Evolutionary conservation across 2,888 invertebrate species (phyloP), one percentile per base, ranked within the genome.

Genomic region (Drosophila nigricruria): DNA sequence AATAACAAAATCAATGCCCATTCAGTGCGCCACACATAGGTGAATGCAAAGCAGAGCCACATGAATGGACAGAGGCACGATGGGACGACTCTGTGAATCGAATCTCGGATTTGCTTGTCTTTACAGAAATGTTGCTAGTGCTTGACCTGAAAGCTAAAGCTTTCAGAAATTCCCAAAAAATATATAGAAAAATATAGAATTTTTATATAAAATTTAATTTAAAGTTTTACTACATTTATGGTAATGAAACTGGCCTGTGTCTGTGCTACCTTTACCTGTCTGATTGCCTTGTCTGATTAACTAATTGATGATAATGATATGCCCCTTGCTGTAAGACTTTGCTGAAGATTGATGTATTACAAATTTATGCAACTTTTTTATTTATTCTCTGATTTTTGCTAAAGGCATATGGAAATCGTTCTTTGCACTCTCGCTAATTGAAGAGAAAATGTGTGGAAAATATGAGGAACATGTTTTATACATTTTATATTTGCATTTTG

Each of bases 1-100:
- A 75, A 75, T 75, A 60, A 75, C 42, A 32, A 63, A 75, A 60
- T 56, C 63, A 59, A 76, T 49, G 43, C 59, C 59, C 40, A 34
- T 61, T 50, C 43, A 47, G 6, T 18, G 16, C 34, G 30, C 27
- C 18, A 5, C 34, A n/a, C n/a, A 30, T 36, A 69, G 60, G 59
- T 59, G 47, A 30, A 16, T 30, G 23, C 38, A 32, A 38, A 45
- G 45, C 23, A 25, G 6, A 9, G 16, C 14, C n/a, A 20, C 20
- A 14, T 63, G 30, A 38, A 47, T 20, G 20, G 20, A 5, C 6
- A 4, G n/a, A 42, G 5, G 2, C 30, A 14, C 18, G n/a, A n/a
- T 14, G n/a, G n/a, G n/a, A n/a, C n/a, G 18, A 9, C 30, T 30
- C 49, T 49, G 18, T 30, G 30, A 12, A 32, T 6, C n/a, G n/a